Evolutionary conservation across 2,797 vertebrate species (phyloP).

Genomic region (Anniella stebbinsi): DNA sequence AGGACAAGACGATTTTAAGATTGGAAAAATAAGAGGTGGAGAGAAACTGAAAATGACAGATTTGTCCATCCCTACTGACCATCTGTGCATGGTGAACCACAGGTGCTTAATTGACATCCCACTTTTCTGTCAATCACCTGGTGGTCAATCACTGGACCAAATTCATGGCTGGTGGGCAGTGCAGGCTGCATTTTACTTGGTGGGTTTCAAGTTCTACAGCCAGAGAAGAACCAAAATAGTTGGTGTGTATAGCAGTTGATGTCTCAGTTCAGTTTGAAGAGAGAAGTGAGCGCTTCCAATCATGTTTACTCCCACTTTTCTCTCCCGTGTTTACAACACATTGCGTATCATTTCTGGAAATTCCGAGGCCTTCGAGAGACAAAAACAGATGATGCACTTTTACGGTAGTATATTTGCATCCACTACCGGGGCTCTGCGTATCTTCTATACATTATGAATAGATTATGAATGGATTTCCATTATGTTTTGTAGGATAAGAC

Average conservation of each 20-base stretch:
- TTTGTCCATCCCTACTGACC: neutral
- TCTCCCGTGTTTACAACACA: slow-evolving; percentile 29
- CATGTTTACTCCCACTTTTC: slow-evolving; percentile 1
- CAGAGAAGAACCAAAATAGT: neutral
- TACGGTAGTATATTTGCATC: slow-evolving; percentile 47
- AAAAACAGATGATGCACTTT: slow-evolving; percentile 42
- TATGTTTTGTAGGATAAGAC: slow-evolving; percentile 36
- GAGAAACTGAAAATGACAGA: neutral
- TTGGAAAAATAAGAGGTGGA: neutral
- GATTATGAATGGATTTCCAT: slow-evolving; percentile 64
- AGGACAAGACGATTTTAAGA: neutral
- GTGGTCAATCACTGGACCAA: neutral
- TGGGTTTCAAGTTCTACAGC: neutral
- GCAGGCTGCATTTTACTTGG: neutral
- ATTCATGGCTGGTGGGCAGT: neutral
- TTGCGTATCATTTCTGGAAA: slow-evolving; percentile 57
- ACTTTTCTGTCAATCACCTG: neutral
- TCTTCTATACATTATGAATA: slow-evolving; percentile 56
- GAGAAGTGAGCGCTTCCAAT: slow-evolving; percentile 41
- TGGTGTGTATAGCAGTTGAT: accelerated
- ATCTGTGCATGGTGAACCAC: too few relatives aligned
- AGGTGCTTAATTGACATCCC: neutral
- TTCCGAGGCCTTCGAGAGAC: slow-evolving; percentile 43
- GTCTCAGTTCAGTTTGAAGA: neutral
- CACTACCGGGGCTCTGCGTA: neutral